These are phyloP conservation scores for Diplosoma virens DNA, from an alignment of 23 tunicate species.

Conservation along the genomic window DNA sequence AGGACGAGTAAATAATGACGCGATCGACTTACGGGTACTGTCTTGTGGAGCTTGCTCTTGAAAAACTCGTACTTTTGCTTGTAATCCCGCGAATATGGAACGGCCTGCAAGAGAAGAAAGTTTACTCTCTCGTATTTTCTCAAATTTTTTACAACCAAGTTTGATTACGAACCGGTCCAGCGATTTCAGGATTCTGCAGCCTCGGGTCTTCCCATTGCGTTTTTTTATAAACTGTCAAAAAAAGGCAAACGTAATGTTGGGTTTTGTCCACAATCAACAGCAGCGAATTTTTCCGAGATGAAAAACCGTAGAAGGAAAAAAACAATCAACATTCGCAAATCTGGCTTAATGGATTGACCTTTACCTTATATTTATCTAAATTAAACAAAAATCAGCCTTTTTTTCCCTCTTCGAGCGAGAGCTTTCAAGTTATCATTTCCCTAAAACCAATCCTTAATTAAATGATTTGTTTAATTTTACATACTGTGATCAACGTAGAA, in stretches of 20 bases:
- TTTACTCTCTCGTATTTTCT: neutral
- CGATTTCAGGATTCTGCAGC: slow-evolving; percentile 81
- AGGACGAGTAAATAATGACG: too few relatives aligned
- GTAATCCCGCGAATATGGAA: slow-evolving; percentile 95
- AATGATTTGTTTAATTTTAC: slow-evolving; percentile 4
- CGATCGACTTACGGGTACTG: slow-evolving; percentile 90
- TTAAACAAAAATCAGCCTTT: too few relatives aligned
- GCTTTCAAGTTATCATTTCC: neutral
- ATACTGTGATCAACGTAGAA: slow-evolving; percentile 90
- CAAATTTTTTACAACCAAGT: neutral
- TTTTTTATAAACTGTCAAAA: slow-evolving; percentile 58
- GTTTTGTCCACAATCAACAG: neutral
- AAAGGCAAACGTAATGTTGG: neutral
- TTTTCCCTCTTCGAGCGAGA: too few relatives aligned
- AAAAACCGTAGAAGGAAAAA: neutral
- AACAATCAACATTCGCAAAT: neutral
- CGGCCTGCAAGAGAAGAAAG: slow-evolving; percentile 42
- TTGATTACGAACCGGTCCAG: slow-evolving; percentile 86
- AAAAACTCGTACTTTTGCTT: slow-evolving; percentile 97
- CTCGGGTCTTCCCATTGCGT: slow-evolving; percentile 99
- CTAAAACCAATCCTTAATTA: too few relatives aligned
- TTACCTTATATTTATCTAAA: too few relatives aligned
- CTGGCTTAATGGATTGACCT: too few relatives aligned
- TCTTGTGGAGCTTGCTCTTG: slow-evolving; percentile 68
- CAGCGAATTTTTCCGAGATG: too few relatives aligned